A percentile compares a stretch with the other conserved stretches of the same genome.
Conservation (phyloP, 53 echinoderm and acorn worm species). For the Patiria pectinifera region DNA sequence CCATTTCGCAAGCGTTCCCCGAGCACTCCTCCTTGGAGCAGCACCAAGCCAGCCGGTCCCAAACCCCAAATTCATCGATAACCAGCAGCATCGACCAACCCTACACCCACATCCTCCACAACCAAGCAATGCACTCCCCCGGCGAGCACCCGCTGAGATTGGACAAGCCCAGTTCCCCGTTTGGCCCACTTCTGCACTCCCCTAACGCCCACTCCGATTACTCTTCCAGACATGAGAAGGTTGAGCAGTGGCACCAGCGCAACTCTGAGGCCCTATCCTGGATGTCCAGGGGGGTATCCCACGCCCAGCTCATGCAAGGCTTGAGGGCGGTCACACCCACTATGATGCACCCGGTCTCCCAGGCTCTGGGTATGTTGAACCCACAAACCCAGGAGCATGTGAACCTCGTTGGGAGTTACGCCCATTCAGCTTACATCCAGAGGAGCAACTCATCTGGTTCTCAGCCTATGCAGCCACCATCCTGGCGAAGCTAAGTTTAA, state of each 20-base stretch:
- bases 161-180: slow-evolving; percentile 58
- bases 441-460: slow-evolving; percentile 50
- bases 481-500: slow-evolving; percentile 57
- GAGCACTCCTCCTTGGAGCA: slow-evolving; percentile 58
- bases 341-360: slow-evolving; percentile 61
- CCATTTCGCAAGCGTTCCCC: slow-evolving; percentile 32
- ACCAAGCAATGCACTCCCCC: slow-evolving; percentile 39
- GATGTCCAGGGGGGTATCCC: slow-evolving; percentile 58
- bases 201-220: slow-evolving; percentile 48
- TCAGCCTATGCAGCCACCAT: slow-evolving; percentile 59
- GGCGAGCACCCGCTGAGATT: slow-evolving; percentile 47
- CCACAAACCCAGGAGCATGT: slow-evolving; percentile 60
- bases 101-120: slow-evolving; percentile 56
- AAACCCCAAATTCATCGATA: slow-evolving; percentile 50
- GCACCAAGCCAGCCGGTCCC: slow-evolving; percentile 53
- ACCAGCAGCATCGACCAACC: slow-evolving; percentile 59
- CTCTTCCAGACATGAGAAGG: slow-evolving; percentile 49
- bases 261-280: slow-evolving; percentile 64
- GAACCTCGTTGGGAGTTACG: slow-evolving; percentile 56
- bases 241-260: slow-evolving; percentile 60
- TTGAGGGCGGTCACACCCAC: slow-evolving; percentile 59
- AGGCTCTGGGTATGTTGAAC: slow-evolving; percentile 59
- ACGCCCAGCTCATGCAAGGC: slow-evolving; percentile 64
- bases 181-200: slow-evolving; percentile 54
- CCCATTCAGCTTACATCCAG: slow-evolving; percentile 59